Evolutionary conservation across 2,888 invertebrate genomes (phyloP).

Genomic region (Heliconius hortense): DNA sequence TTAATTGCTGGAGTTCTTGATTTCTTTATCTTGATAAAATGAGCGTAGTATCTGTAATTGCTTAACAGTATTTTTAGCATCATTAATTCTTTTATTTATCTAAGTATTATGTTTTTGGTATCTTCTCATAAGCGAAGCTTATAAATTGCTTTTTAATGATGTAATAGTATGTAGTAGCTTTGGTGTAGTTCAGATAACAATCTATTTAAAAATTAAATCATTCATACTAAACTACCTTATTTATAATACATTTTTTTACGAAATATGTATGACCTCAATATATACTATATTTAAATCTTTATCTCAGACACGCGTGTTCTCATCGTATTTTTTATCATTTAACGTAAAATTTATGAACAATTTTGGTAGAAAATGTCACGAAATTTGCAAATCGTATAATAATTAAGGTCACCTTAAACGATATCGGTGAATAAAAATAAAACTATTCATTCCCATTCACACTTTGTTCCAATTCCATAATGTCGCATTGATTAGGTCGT

Average conservation of each 20-base stretch:
- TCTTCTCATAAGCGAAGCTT: neutral
- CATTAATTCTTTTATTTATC: neutral
- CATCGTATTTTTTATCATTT: constrained; percentile 14
- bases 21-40: constrained; percentile 2
- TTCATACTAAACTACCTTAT: neutral
- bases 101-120: neutral
- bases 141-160: neutral
- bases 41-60: neutral
- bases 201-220: neutral
- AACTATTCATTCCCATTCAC: constrained; percentile 1
- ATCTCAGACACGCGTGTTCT: neutral
- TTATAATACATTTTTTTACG: neutral
- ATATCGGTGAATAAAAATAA: constrained; percentile 12
- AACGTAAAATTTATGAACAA: neutral
- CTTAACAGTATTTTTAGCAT: constrained; percentile 4
- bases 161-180: neutral
- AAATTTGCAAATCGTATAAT: neutral
- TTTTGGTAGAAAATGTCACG: neutral
- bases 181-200: neutral
- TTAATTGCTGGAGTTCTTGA: constrained; percentile 3
- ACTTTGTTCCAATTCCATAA: constrained; percentile 16
- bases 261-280: neutral
- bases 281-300: neutral
- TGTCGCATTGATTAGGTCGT: constrained; percentile 50
- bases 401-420: constrained; percentile 21